These are phyloP conservation scores for Torymus tubicola DNA, from an alignment of 2,888 invertebrate genomes.

Conservation along the genomic window DNA sequence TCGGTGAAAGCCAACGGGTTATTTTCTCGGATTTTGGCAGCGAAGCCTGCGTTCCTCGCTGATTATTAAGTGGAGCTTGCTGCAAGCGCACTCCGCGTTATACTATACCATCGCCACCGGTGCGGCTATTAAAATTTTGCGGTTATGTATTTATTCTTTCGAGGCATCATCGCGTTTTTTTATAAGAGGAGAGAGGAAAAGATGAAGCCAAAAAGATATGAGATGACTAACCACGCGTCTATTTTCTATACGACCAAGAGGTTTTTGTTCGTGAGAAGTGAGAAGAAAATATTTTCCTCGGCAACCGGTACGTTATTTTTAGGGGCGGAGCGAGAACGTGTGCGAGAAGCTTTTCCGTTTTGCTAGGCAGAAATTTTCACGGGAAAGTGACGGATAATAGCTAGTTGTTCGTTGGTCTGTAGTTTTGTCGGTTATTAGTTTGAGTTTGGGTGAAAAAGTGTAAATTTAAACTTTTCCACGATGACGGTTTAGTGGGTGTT, in stretches of 20 bases:
- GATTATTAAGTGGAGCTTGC: conserved; percentile 44
- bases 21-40: conserved; percentile 54
- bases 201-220: conserved; percentile 46
- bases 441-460: background rate
- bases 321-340: conserved; percentile 12
- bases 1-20: conserved; percentile 41
- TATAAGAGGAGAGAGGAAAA: conserved; percentile 17
- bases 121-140: conserved; percentile 26
- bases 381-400: too few relatives aligned
- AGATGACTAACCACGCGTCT: conserved; percentile 52
- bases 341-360: conserved; percentile 31
- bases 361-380: conserved; percentile 39
- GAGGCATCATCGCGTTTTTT: background rate
- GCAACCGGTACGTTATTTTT: conserved; percentile 47
- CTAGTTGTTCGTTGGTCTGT: background rate
- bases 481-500: too few relatives aligned
- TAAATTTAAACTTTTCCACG: background rate
- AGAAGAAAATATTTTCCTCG: conserved; percentile 54
- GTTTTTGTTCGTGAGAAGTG: conserved; percentile 36
- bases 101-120: background rate
- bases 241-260: conserved; percentile 40
- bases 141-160: conserved; percentile 7
- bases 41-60: conserved; percentile 43
- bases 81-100: background rate
- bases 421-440: background rate